phyloP scores from a whole-genome alignment of 2,888 invertebrate species.

The Celastrina argiolus region DNA sequence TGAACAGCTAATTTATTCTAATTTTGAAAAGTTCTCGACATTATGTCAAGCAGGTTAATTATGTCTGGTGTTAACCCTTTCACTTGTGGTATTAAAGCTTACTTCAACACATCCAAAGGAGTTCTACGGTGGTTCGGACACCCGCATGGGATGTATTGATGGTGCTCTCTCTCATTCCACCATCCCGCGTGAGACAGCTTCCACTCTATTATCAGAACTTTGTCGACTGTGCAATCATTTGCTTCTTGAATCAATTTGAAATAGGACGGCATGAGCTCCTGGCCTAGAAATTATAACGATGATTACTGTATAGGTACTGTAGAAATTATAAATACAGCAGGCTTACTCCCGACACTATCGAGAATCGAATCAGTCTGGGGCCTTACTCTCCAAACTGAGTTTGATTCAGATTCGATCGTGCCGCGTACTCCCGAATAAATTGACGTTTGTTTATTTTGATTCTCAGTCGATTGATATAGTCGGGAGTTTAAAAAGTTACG shows the following conservation, averaged over 20 bases:
- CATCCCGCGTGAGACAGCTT: constrained; percentile 61
- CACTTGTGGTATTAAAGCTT: constrained; percentile 24
- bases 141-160: constrained; percentile 53
- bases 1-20: too few relatives aligned
- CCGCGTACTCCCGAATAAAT: too few relatives aligned
- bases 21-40: too few relatives aligned
- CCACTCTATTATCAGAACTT: constrained; percentile 68
- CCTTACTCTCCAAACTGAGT: too few relatives aligned
- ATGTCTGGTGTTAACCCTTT: too few relatives aligned
- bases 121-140: constrained; percentile 58
- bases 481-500: too few relatives aligned
- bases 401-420: too few relatives aligned
- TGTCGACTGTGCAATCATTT: constrained; percentile 50
- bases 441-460: too few relatives aligned
- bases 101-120: constrained; percentile 61
- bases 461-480: too few relatives aligned
- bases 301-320: background rate
- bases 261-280: constrained; percentile 68
- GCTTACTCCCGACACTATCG: too few relatives aligned
- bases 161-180: constrained; percentile 55
- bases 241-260: constrained; percentile 58
- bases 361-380: too few relatives aligned
- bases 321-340: background rate
- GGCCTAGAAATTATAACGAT: constrained; percentile 50
- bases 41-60: too few relatives aligned